Conservation (phyloP, 2,113 vertebrate species). For the Thinocorus orbignyianus region DNA sequence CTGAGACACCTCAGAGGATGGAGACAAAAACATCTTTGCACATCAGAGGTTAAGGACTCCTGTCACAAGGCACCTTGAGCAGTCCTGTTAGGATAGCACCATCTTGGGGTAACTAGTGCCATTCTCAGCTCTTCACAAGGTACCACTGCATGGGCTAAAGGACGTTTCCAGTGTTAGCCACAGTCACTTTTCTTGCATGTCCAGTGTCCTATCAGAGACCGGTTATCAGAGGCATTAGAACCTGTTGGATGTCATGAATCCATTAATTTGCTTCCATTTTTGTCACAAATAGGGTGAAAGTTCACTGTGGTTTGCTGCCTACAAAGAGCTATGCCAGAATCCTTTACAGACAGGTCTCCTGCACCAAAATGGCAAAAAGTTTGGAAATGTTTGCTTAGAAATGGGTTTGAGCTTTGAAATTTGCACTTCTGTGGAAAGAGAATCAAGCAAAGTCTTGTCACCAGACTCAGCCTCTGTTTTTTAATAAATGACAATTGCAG, state of each 20-base stretch:
- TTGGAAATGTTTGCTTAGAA: neutral
- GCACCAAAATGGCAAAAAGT: neutral
- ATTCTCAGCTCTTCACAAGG: neutral
- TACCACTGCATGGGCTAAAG: neutral
- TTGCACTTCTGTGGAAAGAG: neutral
- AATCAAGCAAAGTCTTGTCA: neutral
- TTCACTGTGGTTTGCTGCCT: neutral
- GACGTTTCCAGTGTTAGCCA: neutral
- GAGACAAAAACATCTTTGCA: neutral
- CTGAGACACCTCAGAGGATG: rapidly evolving
- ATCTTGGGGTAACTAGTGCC: neutral
- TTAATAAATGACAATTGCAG: neutral
- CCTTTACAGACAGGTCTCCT: neutral
- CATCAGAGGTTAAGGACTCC: neutral
- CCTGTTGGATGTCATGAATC: neutral
- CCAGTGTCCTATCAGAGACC: neutral
- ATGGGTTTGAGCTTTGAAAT: neutral
- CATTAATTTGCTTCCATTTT: neutral
- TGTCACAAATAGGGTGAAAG: neutral
- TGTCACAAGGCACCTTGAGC: neutral
- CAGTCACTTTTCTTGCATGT: neutral
- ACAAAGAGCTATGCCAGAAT: neutral
- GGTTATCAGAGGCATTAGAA: neutral
- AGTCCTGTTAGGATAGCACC: neutral
- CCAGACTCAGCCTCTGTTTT: neutral